Evolutionary conservation across 2,888 invertebrate species (phyloP).

Genomic region (Spodoptera littoralis): DNA sequence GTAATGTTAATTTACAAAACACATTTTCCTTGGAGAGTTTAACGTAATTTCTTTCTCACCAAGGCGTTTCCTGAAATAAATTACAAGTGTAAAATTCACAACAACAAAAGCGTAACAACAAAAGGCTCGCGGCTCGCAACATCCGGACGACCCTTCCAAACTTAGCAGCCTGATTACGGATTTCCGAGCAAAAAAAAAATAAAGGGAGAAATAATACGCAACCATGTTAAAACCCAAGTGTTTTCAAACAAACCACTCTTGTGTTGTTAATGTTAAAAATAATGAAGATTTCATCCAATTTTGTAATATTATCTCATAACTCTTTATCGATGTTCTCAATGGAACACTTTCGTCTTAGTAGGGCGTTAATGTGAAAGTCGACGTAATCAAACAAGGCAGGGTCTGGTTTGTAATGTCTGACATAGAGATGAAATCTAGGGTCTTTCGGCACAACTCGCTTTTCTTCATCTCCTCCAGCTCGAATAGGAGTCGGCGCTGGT

Average conservation of each 20-base stretch:
- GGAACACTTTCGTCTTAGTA: slow-evolving; percentile 74
- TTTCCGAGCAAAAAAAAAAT: slow-evolving; percentile 86
- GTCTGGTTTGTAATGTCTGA: slow-evolving; percentile 79
- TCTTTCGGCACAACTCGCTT: slow-evolving; percentile 63
- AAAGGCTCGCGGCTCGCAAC: slow-evolving; percentile 88
- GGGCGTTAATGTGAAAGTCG: slow-evolving; percentile 78
- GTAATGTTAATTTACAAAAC: slow-evolving; percentile 86
- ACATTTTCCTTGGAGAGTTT: slow-evolving; percentile 87
- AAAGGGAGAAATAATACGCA: slow-evolving; percentile 79
- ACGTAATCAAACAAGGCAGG: slow-evolving; percentile 82
- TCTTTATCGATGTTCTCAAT: slow-evolving; percentile 70
- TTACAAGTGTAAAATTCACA: slow-evolving; percentile 89
- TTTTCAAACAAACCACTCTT: slow-evolving; percentile 71
- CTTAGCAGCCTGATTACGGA: slow-evolving; percentile 88
- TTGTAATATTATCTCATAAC: slow-evolving; percentile 21
- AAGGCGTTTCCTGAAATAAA: slow-evolving; percentile 88
- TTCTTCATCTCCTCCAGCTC: slow-evolving; percentile 51
- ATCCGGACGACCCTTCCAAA: slow-evolving; percentile 88
- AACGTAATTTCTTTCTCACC: slow-evolving; percentile 87
- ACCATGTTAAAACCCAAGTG: slow-evolving; percentile 71
- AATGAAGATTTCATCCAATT: slow-evolving; percentile 52
- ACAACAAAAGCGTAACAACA: slow-evolving; percentile 88
- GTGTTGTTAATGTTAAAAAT: slow-evolving; percentile 63
- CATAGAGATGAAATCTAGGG: slow-evolving; percentile 81
- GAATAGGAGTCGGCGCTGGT: slow-evolving; percentile 66